These are phyloP conservation scores for Lycaon pictus DNA, from an alignment of 2,113 vertebrate genomes.

Conservation along the genomic window DNA sequence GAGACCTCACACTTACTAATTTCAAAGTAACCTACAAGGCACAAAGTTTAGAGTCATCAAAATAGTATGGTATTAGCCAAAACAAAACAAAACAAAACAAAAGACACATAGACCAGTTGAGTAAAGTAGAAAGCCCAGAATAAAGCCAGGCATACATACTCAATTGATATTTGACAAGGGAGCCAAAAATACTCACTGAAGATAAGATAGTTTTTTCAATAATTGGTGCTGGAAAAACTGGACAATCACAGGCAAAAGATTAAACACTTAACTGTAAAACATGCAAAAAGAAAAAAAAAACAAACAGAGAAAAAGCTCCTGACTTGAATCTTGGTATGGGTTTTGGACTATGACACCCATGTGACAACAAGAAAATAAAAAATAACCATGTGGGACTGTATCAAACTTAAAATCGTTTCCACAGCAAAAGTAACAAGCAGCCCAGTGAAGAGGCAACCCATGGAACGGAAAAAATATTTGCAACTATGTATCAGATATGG, in stretches of 20 bases:
- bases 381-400: not conserved
- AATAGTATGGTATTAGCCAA: not conserved
- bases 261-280: not conserved
- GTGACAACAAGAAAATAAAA: not conserved
- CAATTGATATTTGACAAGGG: not conserved
- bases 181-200: not conserved
- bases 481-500: not conserved
- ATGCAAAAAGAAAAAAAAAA: not conserved
- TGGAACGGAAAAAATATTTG: not conserved
- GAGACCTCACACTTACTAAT: not conserved
- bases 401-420: not conserved
- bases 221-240: not conserved
- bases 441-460: not conserved
- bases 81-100: not conserved
- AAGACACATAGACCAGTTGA: not conserved
- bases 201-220: not conserved
- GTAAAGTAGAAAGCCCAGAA: not conserved
- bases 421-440: not conserved
- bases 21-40: not conserved
- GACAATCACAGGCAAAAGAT: not conserved
- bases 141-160: not conserved
- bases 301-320: not conserved
- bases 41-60: not conserved
- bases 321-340: not conserved
- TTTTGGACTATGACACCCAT: not conserved